Percentiles rank a stretch among this genome's conserved stretches.
These are phyloP conservation scores for Drosophila hydei DNA, from an alignment of 1,140 invertebrate species.

Conservation along the genomic window DNA sequence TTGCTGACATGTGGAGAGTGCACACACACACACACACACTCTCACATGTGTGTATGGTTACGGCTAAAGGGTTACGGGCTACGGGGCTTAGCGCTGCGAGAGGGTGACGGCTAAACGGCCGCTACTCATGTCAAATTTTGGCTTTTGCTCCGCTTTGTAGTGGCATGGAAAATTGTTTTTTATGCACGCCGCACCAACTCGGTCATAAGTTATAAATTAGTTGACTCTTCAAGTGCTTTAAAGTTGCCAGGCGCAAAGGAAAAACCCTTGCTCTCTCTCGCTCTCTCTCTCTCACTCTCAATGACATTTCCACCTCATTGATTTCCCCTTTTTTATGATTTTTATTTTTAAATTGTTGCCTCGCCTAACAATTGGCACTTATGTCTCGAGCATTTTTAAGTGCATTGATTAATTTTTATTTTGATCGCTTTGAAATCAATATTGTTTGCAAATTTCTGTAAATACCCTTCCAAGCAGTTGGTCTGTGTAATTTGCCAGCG, in stretches of 20 bases:
- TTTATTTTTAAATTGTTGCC: constrained; percentile 46
- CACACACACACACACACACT: constrained; percentile 33
- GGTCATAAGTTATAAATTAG: constrained; percentile 82
- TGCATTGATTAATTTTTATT: constrained; percentile 82
- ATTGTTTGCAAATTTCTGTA: constrained; percentile 80
- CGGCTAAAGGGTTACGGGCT: constrained; percentile 55
- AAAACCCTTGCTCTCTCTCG: constrained; percentile 11
- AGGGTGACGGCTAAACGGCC: constrained; percentile 67
- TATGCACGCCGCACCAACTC: constrained; percentile 45
- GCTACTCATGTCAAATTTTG: constrained; percentile 83
- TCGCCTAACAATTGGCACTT: constrained; percentile 59
- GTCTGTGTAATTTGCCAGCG: constrained; percentile 77
- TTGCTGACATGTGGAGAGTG: constrained; percentile 81
- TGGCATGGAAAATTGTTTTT: constrained; percentile 84
- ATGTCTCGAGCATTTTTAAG: constrained; percentile 58
- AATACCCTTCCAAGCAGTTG: constrained; percentile 66
- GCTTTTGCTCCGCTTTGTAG: constrained; percentile 83
- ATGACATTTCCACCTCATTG: constrained; percentile 69
- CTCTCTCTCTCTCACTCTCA: constrained; percentile 7
- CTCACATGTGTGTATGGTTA: constrained; percentile 38
- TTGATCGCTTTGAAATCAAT: constrained; percentile 79
- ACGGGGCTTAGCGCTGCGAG: constrained; percentile 20
- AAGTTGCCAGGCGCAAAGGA: constrained; percentile 46
- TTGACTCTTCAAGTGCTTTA: constrained; percentile 69
- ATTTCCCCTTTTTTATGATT: constrained; percentile 36